These are phyloP conservation scores for Spondyliosoma cantharus DNA, from an alignment of 2,797 vertebrate species.

Conservation along the genomic window DNA sequence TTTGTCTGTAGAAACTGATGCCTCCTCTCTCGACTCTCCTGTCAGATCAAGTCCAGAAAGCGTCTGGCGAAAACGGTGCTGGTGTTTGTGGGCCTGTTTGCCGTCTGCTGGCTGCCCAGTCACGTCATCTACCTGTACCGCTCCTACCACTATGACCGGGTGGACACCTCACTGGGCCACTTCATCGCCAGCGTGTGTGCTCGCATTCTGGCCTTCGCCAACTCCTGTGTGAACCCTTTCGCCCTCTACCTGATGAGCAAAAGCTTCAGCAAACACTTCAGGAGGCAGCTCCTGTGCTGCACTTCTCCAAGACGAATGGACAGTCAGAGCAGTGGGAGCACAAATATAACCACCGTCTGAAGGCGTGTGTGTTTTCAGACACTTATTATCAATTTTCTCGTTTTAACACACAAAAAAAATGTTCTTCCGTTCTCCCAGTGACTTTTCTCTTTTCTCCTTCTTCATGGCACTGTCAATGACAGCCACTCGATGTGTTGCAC, in stretches of 20 bases:
- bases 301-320: constrained; percentile 62
- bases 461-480: no score
- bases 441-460: no score
- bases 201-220: constrained; percentile 93
- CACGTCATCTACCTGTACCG: constrained; percentile 95
- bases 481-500: no score
- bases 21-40: constrained; percentile 14
- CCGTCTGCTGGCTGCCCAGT: constrained; percentile 96
- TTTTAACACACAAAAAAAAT: background rate
- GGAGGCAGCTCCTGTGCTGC: constrained; percentile 91
- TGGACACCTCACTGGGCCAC: constrained; percentile 93
- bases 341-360: constrained; percentile 69
- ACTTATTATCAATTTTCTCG: background rate
- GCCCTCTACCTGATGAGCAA: constrained; percentile 96
- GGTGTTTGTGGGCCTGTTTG: constrained; percentile 95
- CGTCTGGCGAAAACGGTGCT: constrained; percentile 94
- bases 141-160: constrained; percentile 92
- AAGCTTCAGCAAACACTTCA: constrained; percentile 95
- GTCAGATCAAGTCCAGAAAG: constrained; percentile 93
- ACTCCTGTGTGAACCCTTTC: constrained; percentile 96
- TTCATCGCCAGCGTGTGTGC: constrained; percentile 87
- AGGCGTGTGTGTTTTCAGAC: background rate
- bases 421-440: no score
- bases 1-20: background rate
- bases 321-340: constrained; percentile 66